Evolutionary conservation across 2,113 vertebrate genomes (phyloP).

Genomic region (Heterotis niloticus): DNA sequence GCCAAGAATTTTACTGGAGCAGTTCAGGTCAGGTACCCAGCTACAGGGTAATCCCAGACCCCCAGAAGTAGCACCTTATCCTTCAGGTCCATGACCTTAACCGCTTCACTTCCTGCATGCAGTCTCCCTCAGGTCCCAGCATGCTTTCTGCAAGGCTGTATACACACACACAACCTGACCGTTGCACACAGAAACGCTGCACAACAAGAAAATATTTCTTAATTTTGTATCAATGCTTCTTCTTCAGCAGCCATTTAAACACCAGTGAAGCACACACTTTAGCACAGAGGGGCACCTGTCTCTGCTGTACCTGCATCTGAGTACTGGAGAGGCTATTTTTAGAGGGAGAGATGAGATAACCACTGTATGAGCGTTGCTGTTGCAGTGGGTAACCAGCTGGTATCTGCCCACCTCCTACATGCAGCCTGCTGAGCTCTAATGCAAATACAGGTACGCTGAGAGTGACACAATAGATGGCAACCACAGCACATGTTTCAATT

Average conservation of each 20-base stretch:
- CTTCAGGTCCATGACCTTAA: too few species aligned
- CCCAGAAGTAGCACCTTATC: too few species aligned
- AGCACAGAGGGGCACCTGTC: not conserved
- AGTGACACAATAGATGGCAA: slow-evolving; percentile 32
- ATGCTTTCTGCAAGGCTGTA: not conserved
- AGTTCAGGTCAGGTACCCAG: too few species aligned
- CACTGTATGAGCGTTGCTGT: not conserved
- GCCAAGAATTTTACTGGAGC: too few species aligned
- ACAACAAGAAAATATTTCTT: too few species aligned
- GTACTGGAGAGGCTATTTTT: not conserved
- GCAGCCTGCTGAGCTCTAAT: slow-evolving; percentile 29
- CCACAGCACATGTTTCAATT: slow-evolving; percentile 21
- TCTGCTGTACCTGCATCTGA: not conserved
- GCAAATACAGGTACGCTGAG: slow-evolving; percentile 13
- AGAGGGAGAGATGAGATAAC: not conserved
- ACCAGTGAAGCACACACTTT: not conserved
- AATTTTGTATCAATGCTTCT: too few species aligned
- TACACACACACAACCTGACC: not conserved
- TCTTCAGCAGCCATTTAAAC: not conserved
- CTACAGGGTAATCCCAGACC: too few species aligned
- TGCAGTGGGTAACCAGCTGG: slow-evolving; percentile 10
- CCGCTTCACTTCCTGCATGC: too few species aligned
- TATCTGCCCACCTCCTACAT: slow-evolving; percentile 20
- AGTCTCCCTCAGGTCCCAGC: not conserved
- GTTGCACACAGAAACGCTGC: not conserved